Evolutionary conservation across 2,797 vertebrate genomes (phyloP).

Genomic region (Typhlichthys subterraneus): DNA sequence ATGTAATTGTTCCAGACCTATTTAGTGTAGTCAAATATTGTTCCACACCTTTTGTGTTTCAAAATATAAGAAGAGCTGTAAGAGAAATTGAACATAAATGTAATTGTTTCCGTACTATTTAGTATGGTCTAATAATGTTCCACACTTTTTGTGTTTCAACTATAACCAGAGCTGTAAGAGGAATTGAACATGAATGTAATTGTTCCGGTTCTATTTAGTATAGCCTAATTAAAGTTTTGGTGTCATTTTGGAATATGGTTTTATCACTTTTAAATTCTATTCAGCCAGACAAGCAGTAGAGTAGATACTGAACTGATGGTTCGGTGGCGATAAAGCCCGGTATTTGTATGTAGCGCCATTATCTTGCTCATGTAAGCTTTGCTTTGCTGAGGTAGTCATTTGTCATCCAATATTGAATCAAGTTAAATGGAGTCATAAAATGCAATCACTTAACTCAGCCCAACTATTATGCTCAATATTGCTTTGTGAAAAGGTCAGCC

Average conservation of each 20-base stretch:
- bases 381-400: slow-evolving; percentile 59
- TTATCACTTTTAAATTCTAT: slow-evolving; percentile 64
- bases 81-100: too few species aligned
- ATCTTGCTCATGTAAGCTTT: slow-evolving; percentile 55
- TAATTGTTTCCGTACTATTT: too few species aligned
- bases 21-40: too few species aligned
- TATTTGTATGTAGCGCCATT: slow-evolving; percentile 31
- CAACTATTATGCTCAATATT: slow-evolving; percentile 67
- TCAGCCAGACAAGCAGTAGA: slow-evolving; percentile 53
- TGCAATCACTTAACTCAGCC: slow-evolving; percentile 68
- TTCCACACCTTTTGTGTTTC: slow-evolving; percentile 3
- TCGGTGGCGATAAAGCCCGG: slow-evolving; percentile 58
- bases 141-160: neutral
- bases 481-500: slow-evolving; percentile 66
- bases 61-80: neutral
- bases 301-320: slow-evolving; percentile 62
- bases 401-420: slow-evolving; percentile 68
- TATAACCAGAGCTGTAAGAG: too few species aligned
- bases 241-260: slow-evolving; percentile 17
- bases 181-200: too few species aligned
- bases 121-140: neutral
- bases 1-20: too few species aligned
- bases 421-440: slow-evolving; percentile 71
- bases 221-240: neutral
- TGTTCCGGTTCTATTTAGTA: too few species aligned